Base-by-base conservation (phyloP, 92 coral and sea anemone genomes). In the Bergia puertoricense region DNA sequence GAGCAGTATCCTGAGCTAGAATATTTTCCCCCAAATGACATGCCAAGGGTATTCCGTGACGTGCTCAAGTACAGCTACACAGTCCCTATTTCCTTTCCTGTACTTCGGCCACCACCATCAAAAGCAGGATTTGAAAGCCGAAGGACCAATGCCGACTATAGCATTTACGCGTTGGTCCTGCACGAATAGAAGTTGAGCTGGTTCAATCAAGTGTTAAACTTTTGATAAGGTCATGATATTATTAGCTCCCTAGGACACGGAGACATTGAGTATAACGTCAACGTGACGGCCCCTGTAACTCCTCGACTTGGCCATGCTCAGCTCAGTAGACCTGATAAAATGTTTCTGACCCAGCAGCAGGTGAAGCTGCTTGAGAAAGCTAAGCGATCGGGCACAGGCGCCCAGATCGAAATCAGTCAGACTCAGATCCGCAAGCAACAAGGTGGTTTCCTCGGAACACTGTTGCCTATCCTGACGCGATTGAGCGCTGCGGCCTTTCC, bases 391-490 rank as follows among this genome's bases (percentile, higher is more conserved):
- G 80, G 80, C 50, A 75, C 80, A 14, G 80, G 80, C n/a, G 80
- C 80, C 44, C 80, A 75, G 22, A 75, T 75, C 40, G 80, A 75
- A 14, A 23, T 75, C 80, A 75, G 79, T 14, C 79, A 2, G 40
- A 22, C 40, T 75, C 79, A 37, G 79, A 30, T 75, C 48, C 79
- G 79, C 30, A 23, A 75, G 79, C 79, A 75, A 40, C 37, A 75
- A 75, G 79, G 79, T 2, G 79, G 51, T 40, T 75, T 75, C 36
- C 79, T 75, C 44, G 79, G 9, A 40, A 36, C 42, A 75, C 14
- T 75, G 48, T 11, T 22, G 14, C 79, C 79, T 75, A 75, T 40
- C 79, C 79, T 75, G 79, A 16, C 79, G 11, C 41, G 79, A 75
- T 62, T 62, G 69, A 2, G 69, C 69, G 69, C 69, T 62, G 42